Evolutionary conservation across 2,888 invertebrate species (phyloP).

Genomic region (Hirtodrosophila trivittata): DNA sequence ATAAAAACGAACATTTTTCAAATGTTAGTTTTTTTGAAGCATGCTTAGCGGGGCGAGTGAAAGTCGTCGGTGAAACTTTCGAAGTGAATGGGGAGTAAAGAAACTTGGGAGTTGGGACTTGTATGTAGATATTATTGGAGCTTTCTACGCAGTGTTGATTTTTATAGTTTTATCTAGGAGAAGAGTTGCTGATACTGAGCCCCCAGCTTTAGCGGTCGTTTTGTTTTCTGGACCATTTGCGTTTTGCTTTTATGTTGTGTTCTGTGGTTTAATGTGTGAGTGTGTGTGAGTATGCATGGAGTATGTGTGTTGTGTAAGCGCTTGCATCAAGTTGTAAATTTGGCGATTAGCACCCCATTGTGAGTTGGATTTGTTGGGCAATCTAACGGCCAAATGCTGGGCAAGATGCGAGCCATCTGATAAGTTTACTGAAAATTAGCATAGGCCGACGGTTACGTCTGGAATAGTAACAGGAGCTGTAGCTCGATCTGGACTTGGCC

Average conservation of each 20-base stretch:
- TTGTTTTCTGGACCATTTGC: constrained; percentile 82
- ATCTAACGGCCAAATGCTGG: constrained; percentile 67
- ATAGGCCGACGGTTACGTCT: constrained; percentile 53
- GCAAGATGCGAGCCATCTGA: constrained; percentile 72
- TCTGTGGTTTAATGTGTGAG: constrained; percentile 22
- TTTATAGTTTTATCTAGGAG: constrained; percentile 67
- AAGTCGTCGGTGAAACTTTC: constrained; percentile 50
- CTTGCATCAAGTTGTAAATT: constrained; percentile 81
- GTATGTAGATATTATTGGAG: constrained; percentile 40
- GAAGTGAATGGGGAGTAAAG: constrained; percentile 1
- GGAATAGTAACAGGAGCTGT: constrained; percentile 21
- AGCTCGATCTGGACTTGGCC: constrained; percentile 18
- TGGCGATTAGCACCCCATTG: constrained; percentile 81
- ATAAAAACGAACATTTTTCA: constrained; percentile 81
- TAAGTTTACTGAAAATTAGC: constrained; percentile 72
- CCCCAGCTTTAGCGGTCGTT: constrained; percentile 69
- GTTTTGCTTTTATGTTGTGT: constrained; percentile 26
- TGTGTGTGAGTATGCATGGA: constrained; percentile 39
- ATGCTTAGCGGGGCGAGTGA: constrained; percentile 66
- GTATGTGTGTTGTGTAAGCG: constrained; percentile 33
- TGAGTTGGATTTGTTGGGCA: constrained; percentile 55
- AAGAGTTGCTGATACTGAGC: constrained; percentile 54
- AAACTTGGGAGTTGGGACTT: constrained; percentile 11
- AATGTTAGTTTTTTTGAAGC: constrained; percentile 70
- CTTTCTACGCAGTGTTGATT: constrained; percentile 63